Conservation (phyloP, 2,888 invertebrate genomes). For the Scaptomyza polygonia region DNA sequence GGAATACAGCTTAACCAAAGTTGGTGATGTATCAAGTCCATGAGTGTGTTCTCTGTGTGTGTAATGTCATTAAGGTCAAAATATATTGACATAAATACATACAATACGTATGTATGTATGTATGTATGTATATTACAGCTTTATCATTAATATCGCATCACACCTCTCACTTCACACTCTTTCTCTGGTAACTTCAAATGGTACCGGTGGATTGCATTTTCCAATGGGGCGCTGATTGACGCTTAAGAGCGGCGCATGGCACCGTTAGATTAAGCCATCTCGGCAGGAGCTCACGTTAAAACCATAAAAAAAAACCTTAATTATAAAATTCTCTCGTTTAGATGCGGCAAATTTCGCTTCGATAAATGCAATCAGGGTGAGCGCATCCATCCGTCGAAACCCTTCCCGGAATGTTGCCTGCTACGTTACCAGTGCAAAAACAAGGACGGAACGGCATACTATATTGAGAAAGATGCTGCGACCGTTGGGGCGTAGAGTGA, state of each 20-base stretch:
- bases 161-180: neutral
- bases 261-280: no score
- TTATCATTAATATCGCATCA: constrained; percentile 10
- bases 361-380: constrained; percentile 82
- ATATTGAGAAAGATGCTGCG: constrained; percentile 72
- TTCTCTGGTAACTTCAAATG: no score
- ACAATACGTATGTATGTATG: no score
- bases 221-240: no score
- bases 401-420: constrained; percentile 81
- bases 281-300: no score
- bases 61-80: neutral
- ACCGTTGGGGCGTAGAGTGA: constrained; percentile 36
- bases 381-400: constrained; percentile 72
- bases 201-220: no score
- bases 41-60: neutral
- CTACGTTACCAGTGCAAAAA: constrained; percentile 81
- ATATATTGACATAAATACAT: neutral
- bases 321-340: constrained; percentile 20
- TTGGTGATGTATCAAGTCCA: neutral
- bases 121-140: no score
- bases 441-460: constrained; percentile 73
- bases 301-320: no score
- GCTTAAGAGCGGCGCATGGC: no score
- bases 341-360: constrained; percentile 80
- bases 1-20: no score